phyloP scores from a whole-genome alignment of 2,113 vertebrate species.

The Ginglymostoma cirratum region DNA sequence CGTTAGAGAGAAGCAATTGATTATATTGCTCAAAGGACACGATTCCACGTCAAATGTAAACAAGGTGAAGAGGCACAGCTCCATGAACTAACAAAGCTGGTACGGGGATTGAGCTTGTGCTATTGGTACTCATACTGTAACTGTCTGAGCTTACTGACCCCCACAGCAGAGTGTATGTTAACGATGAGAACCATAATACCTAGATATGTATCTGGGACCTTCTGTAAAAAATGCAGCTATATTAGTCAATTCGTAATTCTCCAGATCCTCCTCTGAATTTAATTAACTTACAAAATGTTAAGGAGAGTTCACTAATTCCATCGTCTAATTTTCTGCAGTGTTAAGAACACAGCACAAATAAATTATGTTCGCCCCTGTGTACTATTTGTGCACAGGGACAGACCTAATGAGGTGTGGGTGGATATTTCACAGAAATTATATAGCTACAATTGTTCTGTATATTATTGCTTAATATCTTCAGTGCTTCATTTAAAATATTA shows the following conservation, averaged over 20 bases:
- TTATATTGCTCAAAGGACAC: not conserved
- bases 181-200: not conserved
- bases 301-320: not conserved
- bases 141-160: not conserved
- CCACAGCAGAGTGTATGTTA: not conserved
- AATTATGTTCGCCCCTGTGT: not conserved
- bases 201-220: not conserved
- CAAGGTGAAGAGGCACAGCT: not conserved
- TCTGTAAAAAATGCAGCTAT: not conserved
- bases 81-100: not conserved
- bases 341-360: not conserved
- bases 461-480: not conserved
- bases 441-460: not conserved
- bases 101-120: not conserved
- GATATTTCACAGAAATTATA: not conserved
- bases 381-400: not conserved
- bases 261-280: not conserved
- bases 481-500: not conserved
- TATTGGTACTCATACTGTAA: not conserved
- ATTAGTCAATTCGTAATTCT: not conserved
- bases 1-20: not conserved
- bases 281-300: not conserved
- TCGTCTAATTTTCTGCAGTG: not conserved
- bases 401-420: not conserved
- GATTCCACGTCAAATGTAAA: not conserved